Conservation (phyloP, 1,140 invertebrate species). For the Brachionus plicatilis region DNA sequence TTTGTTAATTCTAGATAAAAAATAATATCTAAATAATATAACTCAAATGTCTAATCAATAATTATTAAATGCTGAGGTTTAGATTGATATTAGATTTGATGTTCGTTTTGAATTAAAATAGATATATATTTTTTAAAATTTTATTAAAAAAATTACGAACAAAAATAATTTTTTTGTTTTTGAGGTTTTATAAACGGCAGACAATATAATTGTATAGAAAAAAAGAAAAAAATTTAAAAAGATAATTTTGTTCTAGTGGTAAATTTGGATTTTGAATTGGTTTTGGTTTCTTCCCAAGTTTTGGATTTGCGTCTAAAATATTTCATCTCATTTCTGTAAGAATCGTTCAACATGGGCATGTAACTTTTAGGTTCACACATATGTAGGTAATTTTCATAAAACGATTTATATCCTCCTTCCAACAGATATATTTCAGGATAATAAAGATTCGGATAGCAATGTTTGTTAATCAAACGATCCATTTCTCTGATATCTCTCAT, state of each 20-base stretch:
- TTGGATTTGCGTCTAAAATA: conserved; percentile 32
- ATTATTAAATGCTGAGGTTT: too few species aligned
- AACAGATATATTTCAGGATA: conserved; percentile 93
- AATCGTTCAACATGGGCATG: conserved; percentile 21
- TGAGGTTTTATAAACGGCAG: background rate
- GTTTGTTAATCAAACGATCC: conserved; percentile 76
- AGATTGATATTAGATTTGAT: too few species aligned
- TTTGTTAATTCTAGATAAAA: too few species aligned
- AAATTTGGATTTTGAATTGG: background rate
- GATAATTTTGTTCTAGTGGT: background rate
- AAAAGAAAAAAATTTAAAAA: background rate
- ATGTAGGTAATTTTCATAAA: conserved; percentile 62
- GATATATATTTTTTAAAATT: too few species aligned
- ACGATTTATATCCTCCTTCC: conserved; percentile 85
- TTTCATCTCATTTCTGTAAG: conserved; percentile 26
- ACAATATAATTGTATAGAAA: background rate
- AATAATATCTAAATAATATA: too few species aligned
- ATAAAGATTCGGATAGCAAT: conserved; percentile 75
- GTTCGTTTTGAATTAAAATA: too few species aligned
- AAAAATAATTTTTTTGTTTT: background rate
- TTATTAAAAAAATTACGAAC: background rate
- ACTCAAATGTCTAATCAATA: too few species aligned
- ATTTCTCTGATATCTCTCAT: conserved; percentile 63
- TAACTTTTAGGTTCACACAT: conserved; percentile 21
- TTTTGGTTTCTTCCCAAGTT: background rate